These are phyloP conservation scores for Potamarius usumacintae DNA, from an alignment of 2,113 vertebrate genomes.

Conservation along the genomic window DNA sequence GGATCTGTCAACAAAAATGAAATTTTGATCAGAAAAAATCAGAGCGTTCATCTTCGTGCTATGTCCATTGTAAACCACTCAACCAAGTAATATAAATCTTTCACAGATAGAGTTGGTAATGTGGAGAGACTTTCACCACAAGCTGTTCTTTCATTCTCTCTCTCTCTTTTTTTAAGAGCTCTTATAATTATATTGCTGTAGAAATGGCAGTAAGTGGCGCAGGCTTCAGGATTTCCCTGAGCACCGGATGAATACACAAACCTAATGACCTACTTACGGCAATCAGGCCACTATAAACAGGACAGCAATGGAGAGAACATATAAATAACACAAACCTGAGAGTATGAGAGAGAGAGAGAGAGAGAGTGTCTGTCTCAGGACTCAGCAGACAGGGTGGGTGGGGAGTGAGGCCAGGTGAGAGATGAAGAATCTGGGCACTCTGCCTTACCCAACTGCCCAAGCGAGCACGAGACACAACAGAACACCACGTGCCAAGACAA, in stretches of 20 bases:
- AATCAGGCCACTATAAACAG: conserved; percentile 11
- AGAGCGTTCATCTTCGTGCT: not conserved
- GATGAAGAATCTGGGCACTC: conserved; percentile 34
- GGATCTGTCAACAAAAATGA: conserved; percentile 28
- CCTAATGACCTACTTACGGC: conserved; percentile 27
- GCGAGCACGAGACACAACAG: conserved; percentile 7
- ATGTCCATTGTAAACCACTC: not conserved
- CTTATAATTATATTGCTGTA: conserved; percentile 17
- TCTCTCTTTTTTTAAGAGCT: not conserved
- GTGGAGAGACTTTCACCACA: not conserved
- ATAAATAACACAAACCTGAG: conserved; percentile 10
- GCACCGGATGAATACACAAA: not conserved
- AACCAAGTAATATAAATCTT: conserved; percentile 25
- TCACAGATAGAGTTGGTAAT: conserved; percentile 16
- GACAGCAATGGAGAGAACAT: not conserved
- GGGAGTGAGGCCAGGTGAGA: conserved; percentile 34
- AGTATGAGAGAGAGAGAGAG: not conserved
- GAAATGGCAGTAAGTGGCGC: conserved; percentile 8
- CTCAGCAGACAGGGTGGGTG: not conserved
- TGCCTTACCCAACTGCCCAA: conserved; percentile 4
- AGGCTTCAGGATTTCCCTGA: conserved; percentile 1
- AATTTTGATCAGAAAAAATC: conserved; percentile 26
- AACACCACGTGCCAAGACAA: conserved; percentile 16
- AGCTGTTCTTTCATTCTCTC: not conserved
- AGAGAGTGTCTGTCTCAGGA: not conserved